Conservation (phyloP, 2,797 vertebrate genomes). For the Leptatherina wallacei region DNA sequence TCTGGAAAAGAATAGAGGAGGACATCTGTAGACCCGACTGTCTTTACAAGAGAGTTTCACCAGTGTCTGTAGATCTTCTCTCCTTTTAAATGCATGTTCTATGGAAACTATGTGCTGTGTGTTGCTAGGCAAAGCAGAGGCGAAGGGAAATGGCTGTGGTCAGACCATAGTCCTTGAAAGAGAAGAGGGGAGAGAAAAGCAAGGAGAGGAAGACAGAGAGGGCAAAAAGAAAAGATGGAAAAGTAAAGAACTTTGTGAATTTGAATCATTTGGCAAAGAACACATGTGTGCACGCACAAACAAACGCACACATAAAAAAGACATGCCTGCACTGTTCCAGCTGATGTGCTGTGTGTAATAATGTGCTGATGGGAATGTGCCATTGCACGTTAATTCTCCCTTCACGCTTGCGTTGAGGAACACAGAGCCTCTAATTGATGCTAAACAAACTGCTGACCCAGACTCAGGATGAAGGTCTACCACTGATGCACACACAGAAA, state of each 20-base stretch:
- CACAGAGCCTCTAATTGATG: slow-evolving; percentile 92
- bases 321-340: slow-evolving; percentile 60
- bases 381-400: slow-evolving; percentile 91
- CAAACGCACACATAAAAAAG: slow-evolving; percentile 29
- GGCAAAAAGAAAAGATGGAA: slow-evolving; percentile 36
- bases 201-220: slow-evolving; percentile 38
- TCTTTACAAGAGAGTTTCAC: slow-evolving; percentile 71
- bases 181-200: slow-evolving; percentile 59
- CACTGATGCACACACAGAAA: slow-evolving; percentile 68
- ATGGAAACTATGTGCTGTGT: slow-evolving; percentile 81
- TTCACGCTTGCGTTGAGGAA: slow-evolving; percentile 92
- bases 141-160: slow-evolving; percentile 81
- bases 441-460: slow-evolving; percentile 87
- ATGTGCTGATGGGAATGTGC: slow-evolving; percentile 91
- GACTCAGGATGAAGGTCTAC: slow-evolving; percentile 83
- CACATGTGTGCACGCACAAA: slow-evolving; percentile 8
- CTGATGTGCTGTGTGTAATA: slow-evolving; percentile 78
- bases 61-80: slow-evolving; percentile 75
- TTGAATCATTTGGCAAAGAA: slow-evolving; percentile 42
- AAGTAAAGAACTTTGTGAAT: slow-evolving; percentile 48
- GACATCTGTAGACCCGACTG: slow-evolving; percentile 55
- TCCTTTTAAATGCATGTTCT: slow-evolving; percentile 75
- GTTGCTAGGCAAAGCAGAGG: slow-evolving; percentile 73
- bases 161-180: slow-evolving; percentile 77
- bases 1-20: slow-evolving; percentile 26